Percentiles rank a stretch among this genome's conserved stretches.
Conservation (phyloP, 2,888 invertebrate species). For the Apodemia zela region DNA sequence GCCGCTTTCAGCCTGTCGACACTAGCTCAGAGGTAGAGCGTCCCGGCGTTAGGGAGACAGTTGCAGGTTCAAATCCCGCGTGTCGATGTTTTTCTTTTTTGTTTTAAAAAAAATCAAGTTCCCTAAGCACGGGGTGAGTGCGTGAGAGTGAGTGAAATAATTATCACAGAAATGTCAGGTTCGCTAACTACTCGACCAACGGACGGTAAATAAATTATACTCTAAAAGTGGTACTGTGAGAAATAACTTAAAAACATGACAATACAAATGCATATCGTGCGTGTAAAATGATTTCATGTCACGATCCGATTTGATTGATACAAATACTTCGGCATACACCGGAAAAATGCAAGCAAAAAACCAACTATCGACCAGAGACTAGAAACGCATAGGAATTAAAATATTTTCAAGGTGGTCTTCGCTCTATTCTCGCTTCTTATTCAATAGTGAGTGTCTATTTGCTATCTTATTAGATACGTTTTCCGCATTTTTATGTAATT, state of each 20-base stretch:
- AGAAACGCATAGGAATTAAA: slow-evolving; percentile 30
- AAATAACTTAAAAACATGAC: not conserved
- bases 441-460: slow-evolving; percentile 22
- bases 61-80: too few species aligned
- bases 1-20: too few species aligned
- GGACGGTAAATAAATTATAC: not conserved
- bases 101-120: too few species aligned
- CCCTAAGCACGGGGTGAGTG: too few species aligned
- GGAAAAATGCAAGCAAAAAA: slow-evolving; percentile 11
- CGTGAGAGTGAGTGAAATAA: too few species aligned
- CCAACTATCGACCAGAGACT: slow-evolving; percentile 7
- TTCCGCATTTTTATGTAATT: slow-evolving; percentile 35
- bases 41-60: too few species aligned
- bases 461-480: slow-evolving; percentile 22
- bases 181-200: too few species aligned
- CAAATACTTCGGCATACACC: slow-evolving; percentile 1
- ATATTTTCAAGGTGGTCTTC: slow-evolving; percentile 34
- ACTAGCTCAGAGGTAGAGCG: too few species aligned
- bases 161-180: too few species aligned
- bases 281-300: slow-evolving; percentile 3
- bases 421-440: slow-evolving; percentile 28
- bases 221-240: not conserved
- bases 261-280: slow-evolving; percentile 3
- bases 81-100: too few species aligned
- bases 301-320: slow-evolving; percentile 1